Base-by-base conservation (phyloP, 2,888 invertebrate species). In the Ptilodon capucinus region DNA sequence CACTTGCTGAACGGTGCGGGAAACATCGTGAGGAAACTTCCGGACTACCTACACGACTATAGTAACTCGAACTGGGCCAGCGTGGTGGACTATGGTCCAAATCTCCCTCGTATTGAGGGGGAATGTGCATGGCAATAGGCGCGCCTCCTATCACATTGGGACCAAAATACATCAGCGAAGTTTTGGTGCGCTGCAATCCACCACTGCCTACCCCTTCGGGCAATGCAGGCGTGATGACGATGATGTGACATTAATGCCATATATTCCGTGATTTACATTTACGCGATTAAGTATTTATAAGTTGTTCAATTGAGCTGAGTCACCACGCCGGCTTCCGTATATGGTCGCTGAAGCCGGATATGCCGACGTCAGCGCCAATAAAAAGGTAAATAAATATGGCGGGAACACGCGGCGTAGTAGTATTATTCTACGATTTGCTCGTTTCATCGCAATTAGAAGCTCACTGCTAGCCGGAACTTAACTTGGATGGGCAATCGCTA, bases 401-500 rank as follows among this genome's bases (percentile, higher is more conserved):
- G 46, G 51, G 48, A 54, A 45, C 46, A 44, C 38, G 51, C 55
- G 44, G 40, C 44, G 43, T 42, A 42, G 40, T 54, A 44, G 44
- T 56, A 51, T 51, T 54, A 57, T 57, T 47, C 50, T 51, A 49
- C 51, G 9, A 64, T 65, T 67, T 63, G 53, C 47, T 68, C 58
- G 60, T 71, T 71, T 74, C 67, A 60, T 51, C 51, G 58, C 71
- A 64, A 67, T 70, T 71, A 69, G 56, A 51, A 66, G 64, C 64
- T 67, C 57, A 66, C 57, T 67, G 69, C 73, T 68, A 80, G 76
- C 76, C 80, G 79, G 81, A 81, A 78, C 77, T 75, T 34, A 49
- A 35, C 23, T 42, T 57, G 44, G 49, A 57, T 54, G 56, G 42
- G 42, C 52, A 57, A 50, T 51, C 45, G 50, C 46, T 64, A 61